Evolutionary conservation across 2,888 invertebrate genomes (phyloP).

Genomic region (Eupithecia centaureata): DNA sequence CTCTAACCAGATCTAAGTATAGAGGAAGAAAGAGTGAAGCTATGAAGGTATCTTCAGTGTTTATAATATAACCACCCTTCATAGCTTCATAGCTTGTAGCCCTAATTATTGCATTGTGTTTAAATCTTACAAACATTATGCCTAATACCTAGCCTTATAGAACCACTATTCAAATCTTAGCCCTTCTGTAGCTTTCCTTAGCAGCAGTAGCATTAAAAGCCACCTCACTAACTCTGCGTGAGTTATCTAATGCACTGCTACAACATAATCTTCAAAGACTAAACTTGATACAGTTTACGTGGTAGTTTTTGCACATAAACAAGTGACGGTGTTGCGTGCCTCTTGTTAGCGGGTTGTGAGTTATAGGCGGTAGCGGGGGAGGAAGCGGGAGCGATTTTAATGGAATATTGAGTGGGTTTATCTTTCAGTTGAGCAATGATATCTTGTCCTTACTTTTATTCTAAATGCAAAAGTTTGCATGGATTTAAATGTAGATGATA

Average conservation of each 20-base stretch:
- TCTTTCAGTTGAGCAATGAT: no score
- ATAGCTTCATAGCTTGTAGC: no score
- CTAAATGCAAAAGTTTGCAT: no score
- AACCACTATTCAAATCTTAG: background rate
- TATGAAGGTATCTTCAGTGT: no score
- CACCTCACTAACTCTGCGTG: conserved; percentile 15
- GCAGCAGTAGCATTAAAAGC: background rate
- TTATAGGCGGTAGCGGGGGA: conserved; percentile 20
- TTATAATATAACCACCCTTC: no score
- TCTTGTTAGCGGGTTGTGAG: conserved; percentile 46
- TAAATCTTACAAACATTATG: no score
- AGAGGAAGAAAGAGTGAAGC: no score
- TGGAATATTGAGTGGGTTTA: background rate
- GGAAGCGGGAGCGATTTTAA: background rate
- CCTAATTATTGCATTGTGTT: no score
- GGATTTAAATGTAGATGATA: no score
- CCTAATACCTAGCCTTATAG: background rate
- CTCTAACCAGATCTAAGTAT: no score
- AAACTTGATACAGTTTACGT: conserved; percentile 50
- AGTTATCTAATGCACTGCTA: conserved; percentile 34
- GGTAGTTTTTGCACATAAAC: conserved; percentile 66
- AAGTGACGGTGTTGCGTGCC: conserved; percentile 70
- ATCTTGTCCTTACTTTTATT: background rate
- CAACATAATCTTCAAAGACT: conserved; percentile 39
- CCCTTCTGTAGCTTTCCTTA: background rate